These are phyloP conservation scores for Panagrolaimus sp. DNA, from an alignment of 1,140 invertebrate genomes.

Conservation along the genomic window DNA sequence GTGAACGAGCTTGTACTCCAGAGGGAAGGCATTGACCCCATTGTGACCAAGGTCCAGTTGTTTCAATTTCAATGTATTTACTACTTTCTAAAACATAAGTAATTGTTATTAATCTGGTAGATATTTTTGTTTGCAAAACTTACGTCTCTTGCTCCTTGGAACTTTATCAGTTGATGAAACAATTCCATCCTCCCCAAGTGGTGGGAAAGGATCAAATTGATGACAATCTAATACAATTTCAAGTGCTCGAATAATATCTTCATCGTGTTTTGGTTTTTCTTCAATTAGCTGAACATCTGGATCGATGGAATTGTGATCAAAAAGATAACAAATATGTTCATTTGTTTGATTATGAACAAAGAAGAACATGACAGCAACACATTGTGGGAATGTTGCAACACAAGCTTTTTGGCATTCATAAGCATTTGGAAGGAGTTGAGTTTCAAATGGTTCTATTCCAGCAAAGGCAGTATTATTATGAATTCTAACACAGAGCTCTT, in stretches of 20 bases:
- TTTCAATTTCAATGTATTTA: slow-evolving; percentile 16
- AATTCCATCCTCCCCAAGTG: slow-evolving; percentile 32
- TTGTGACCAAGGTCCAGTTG: slow-evolving; percentile 31
- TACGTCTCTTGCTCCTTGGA: slow-evolving; percentile 39
- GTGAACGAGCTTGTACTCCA: slow-evolving; percentile 29
- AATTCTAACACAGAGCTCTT: slow-evolving; percentile 35
- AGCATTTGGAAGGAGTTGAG: slow-evolving; percentile 23
- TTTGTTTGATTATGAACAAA: slow-evolving; percentile 36
- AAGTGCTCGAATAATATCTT: slow-evolving; percentile 36
- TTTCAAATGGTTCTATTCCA: slow-evolving; percentile 11
- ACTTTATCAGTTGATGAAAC: slow-evolving; percentile 39
- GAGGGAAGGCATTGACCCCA: slow-evolving; percentile 22
- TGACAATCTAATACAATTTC: slow-evolving; percentile 37
- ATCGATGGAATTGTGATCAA: slow-evolving; percentile 30
- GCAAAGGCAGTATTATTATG: slow-evolving; percentile 41
- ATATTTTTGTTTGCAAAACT: not conserved
- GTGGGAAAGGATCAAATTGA: slow-evolving; percentile 35
- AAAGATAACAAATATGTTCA: slow-evolving; percentile 38
- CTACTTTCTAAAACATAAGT: slow-evolving; percentile 1
- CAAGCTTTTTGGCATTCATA: slow-evolving; percentile 40
- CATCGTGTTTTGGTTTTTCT: slow-evolving; percentile 30
- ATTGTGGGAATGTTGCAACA: slow-evolving; percentile 32
- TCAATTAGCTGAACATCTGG: slow-evolving; percentile 28
- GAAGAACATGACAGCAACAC: slow-evolving; percentile 43
- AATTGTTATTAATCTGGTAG: not conserved